Evolutionary conservation across 2,113 vertebrate genomes (phyloP).

Genomic region (Dipodomys stephensi): DNA sequence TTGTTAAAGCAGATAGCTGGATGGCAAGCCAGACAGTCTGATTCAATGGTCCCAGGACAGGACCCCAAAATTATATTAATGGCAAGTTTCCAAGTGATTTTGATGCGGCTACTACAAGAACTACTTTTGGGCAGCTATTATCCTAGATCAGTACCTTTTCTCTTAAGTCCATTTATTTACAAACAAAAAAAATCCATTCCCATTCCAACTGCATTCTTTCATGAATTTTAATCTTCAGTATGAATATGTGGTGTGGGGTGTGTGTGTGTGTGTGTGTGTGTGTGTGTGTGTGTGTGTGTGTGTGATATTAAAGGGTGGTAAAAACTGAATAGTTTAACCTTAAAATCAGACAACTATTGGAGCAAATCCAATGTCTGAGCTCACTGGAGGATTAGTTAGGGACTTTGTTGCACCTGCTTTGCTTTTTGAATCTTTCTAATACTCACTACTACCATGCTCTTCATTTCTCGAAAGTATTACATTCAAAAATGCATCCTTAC

Average conservation of each 20-base stretch:
- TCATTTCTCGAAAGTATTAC: not conserved
- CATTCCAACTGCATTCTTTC: not conserved
- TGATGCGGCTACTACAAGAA: not conserved
- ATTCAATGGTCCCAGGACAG: not conserved
- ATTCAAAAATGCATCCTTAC: not conserved
- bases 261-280: no score
- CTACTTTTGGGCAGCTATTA: not conserved
- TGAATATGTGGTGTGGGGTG: not conserved
- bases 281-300: no score
- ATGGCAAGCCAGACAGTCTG: not conserved
- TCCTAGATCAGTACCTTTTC: not conserved
- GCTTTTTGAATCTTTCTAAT: not conserved
- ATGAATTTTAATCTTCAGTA: not conserved
- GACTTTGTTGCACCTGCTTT: not conserved
- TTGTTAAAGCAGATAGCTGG: not conserved
- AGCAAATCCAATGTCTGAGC: not conserved
- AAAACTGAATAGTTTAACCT: not conserved
- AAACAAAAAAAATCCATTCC: not conserved
- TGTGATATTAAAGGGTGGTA: rapidly evolving
- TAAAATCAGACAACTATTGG: not conserved
- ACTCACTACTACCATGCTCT: rapidly evolving
- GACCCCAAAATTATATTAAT: not conserved
- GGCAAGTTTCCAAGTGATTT: not conserved
- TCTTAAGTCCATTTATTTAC: not conserved
- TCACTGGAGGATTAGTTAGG: not conserved